A percentile compares a stretch with the other conserved stretches of the same genome.
These are phyloP conservation scores for Yponomeuta evonymella DNA, from an alignment of 2,888 invertebrate species.

Conservation along the genomic window DNA sequence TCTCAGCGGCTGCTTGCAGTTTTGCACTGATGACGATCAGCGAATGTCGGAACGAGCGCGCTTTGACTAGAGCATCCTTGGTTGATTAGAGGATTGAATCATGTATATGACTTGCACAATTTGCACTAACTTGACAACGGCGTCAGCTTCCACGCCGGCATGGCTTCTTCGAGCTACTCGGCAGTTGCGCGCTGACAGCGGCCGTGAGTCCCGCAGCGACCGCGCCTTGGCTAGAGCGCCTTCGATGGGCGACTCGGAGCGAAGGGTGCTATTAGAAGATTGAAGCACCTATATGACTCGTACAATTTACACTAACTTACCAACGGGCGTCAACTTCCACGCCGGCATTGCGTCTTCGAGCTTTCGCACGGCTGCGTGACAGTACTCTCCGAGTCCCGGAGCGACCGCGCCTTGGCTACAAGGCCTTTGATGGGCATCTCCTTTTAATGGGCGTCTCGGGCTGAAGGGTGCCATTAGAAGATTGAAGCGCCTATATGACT, in stretches of 20 bases:
- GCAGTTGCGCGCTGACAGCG: slow-evolving; percentile 54
- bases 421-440: slow-evolving; percentile 45
- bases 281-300: too few species aligned
- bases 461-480: slow-evolving; percentile 25
- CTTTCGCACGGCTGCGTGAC: slow-evolving; percentile 46
- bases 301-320: slow-evolving; percentile 45
- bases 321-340: slow-evolving; percentile 62
- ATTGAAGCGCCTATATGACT: too few species aligned
- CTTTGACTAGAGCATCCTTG: slow-evolving; percentile 32
- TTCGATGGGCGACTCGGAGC: slow-evolving; percentile 50
- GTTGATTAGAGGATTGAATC: too few species aligned
- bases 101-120: too few species aligned
- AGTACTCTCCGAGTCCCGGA: slow-evolving; percentile 62
- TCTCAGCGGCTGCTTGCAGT: too few species aligned
- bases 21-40: too few species aligned
- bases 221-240: too few species aligned
- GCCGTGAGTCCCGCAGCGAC: too few species aligned
- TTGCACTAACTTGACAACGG: too few species aligned
- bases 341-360: slow-evolving; percentile 59
- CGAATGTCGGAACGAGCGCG: slow-evolving; percentile 39
- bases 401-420: slow-evolving; percentile 41
- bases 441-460: slow-evolving; percentile 45
- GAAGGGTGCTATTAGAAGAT: slow-evolving; percentile 21
- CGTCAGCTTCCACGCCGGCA: slow-evolving; percentile 21
- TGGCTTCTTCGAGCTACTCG: slow-evolving; percentile 56